Conservation (phyloP, 2,888 invertebrate genomes). For the Dione juno region DNA sequence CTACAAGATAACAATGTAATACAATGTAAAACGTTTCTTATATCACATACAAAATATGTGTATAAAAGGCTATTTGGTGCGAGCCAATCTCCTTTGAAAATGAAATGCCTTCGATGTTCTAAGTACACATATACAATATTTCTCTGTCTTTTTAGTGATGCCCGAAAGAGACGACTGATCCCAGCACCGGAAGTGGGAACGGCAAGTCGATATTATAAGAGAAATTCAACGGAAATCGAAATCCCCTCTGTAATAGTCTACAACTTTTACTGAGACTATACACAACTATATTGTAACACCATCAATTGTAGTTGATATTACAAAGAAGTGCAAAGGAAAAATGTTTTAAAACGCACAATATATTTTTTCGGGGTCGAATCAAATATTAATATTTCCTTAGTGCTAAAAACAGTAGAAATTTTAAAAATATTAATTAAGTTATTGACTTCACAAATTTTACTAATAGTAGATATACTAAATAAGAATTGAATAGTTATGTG, state of each 20-base stretch:
- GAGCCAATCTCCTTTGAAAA: slow-evolving; percentile 41
- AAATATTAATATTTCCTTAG: too few species aligned
- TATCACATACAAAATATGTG: slow-evolving; percentile 14
- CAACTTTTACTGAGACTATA: slow-evolving; percentile 26
- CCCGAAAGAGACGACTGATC: slow-evolving; percentile 47
- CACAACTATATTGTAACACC: slow-evolving; percentile 8
- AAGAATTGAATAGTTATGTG: too few species aligned
- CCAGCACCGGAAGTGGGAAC: slow-evolving; percentile 55
- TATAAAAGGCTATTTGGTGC: slow-evolving; percentile 26
- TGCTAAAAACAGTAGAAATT: too few species aligned
- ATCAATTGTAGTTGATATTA: neutral
- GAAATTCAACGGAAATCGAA: slow-evolving; percentile 64
- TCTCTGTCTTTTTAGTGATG: slow-evolving; percentile 34
- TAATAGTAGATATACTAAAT: too few species aligned
- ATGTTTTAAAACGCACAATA: neutral
- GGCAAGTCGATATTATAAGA: slow-evolving; percentile 63
- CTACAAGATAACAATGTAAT: slow-evolving; percentile 12
- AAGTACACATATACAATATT: slow-evolving; percentile 25
- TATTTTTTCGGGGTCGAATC: too few species aligned
- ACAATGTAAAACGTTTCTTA: slow-evolving; percentile 20
- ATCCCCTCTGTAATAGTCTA: slow-evolving; percentile 46
- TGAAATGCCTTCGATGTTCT: slow-evolving; percentile 30
- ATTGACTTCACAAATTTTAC: too few species aligned
- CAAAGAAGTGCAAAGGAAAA: neutral
- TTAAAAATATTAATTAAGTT: too few species aligned